Evolutionary conservation across 2,113 vertebrate genomes (phyloP).

Genomic region (Nothobranchius kuhntae): DNA sequence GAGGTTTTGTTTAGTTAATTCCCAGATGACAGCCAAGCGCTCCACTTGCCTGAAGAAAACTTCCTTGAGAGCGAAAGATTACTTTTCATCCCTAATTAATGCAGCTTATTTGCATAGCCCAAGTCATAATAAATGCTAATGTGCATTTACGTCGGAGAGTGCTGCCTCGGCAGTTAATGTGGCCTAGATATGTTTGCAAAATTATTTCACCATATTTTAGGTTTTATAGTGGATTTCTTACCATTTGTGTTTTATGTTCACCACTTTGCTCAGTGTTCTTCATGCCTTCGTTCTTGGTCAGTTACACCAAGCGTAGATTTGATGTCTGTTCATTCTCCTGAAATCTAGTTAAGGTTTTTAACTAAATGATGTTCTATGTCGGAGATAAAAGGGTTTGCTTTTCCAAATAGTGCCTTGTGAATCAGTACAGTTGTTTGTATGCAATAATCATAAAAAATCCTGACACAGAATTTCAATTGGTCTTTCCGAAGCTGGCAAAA

Average conservation of each 20-base stretch:
- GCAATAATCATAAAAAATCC: too few species aligned
- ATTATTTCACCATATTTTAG: conserved; percentile 63
- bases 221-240: conserved; percentile 39
- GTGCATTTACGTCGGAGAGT: conserved; percentile 69
- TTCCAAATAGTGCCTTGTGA: too few species aligned
- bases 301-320: too few species aligned
- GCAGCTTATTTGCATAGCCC: conserved; percentile 74
- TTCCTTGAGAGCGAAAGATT: conserved; percentile 68
- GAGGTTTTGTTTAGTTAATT: conserved; percentile 78
- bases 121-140: conserved; percentile 80
- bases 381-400: too few species aligned
- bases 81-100: conserved; percentile 78
- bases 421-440: too few species aligned
- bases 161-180: conserved; percentile 64
- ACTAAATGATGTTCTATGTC: too few species aligned
- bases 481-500: too few species aligned
- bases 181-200: conserved; percentile 76
- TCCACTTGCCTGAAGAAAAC: conserved; percentile 66
- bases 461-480: too few species aligned
- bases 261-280: neutral
- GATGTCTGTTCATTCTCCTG: too few species aligned
- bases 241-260: conserved; percentile 19
- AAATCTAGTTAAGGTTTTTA: too few species aligned
- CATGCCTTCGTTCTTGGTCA: too few species aligned
- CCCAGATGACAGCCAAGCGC: conserved; percentile 74